Percentiles rank a stretch among this genome's conserved stretches.
These are phyloP conservation scores for Trachurus trachurus DNA, from an alignment of 2,797 vertebrate species.

Conservation along the genomic window DNA sequence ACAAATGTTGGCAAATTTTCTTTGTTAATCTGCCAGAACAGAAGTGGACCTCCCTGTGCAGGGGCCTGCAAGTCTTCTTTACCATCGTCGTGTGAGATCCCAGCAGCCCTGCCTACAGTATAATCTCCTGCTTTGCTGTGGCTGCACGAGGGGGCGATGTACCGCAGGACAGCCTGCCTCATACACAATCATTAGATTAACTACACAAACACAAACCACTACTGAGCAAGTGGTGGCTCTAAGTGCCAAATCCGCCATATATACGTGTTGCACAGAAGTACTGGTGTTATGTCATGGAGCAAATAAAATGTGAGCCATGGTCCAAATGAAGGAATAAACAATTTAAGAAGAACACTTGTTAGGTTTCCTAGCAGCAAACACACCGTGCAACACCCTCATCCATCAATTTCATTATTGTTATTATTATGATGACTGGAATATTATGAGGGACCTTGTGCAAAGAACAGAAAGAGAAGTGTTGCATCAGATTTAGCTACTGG, in stretches of 20 bases:
- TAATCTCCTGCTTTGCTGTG: constrained; percentile 71
- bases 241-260: constrained; percentile 30
- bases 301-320: constrained; percentile 55
- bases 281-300: constrained; percentile 58
- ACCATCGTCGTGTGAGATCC: constrained; percentile 77
- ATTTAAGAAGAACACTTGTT: constrained; percentile 30
- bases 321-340: constrained; percentile 55
- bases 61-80: constrained; percentile 46
- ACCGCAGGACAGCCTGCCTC: constrained; percentile 58
- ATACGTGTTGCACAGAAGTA: constrained; percentile 20
- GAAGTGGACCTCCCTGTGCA: constrained; percentile 61
- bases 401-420: not conserved
- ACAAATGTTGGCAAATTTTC: constrained; percentile 37
- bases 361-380: constrained; percentile 38
- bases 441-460: not conserved
- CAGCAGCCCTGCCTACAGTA: constrained; percentile 59
- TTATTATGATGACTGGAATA: not conserved
- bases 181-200: constrained; percentile 74
- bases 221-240: constrained; percentile 49
- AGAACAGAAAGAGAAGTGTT: not conserved
- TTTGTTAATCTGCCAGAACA: constrained; percentile 14
- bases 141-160: constrained; percentile 65
- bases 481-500: not conserved
- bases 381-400: constrained; percentile 7
- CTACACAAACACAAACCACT: constrained; percentile 73